These are phyloP conservation scores for Falco columbarius DNA, from an alignment of 2,797 vertebrate species.

Conservation along the genomic window DNA sequence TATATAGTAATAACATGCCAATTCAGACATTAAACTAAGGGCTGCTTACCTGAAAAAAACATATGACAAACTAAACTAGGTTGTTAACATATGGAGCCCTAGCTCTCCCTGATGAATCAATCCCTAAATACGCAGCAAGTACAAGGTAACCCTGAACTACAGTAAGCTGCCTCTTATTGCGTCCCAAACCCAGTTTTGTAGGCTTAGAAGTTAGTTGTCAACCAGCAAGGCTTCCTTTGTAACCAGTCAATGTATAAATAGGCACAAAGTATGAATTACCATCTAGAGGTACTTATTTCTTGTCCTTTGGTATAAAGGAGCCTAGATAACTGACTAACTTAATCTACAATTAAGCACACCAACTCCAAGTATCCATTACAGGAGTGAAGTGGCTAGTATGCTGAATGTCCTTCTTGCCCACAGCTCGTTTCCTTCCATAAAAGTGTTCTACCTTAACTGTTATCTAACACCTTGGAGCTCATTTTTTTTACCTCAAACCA, in stretches of 20 bases:
- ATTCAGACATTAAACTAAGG: neutral
- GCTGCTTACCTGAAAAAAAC: neutral
- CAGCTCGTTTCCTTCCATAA: neutral
- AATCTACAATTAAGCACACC: neutral
- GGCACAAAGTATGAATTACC: neutral
- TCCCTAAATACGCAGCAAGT: neutral
- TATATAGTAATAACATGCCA: neutral
- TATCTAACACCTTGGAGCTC: neutral
- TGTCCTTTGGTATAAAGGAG: neutral
- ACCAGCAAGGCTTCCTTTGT: neutral
- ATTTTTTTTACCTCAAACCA: neutral
- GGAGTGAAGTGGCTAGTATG: neutral
- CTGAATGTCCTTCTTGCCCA: neutral
- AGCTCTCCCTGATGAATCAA: neutral
- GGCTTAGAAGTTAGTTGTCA: neutral
- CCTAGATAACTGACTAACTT: neutral
- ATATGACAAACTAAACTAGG: neutral
- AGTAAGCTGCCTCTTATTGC: neutral
- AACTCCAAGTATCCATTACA: neutral
- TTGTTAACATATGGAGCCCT: neutral
- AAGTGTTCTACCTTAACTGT: fast-evolving
- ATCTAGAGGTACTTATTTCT: neutral
- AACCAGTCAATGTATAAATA: neutral
- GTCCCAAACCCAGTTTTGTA: neutral
- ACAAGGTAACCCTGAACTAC: neutral